Base-by-base conservation (phyloP, 2,888 invertebrate genomes). In the Luffia ferchaultella region DNA sequence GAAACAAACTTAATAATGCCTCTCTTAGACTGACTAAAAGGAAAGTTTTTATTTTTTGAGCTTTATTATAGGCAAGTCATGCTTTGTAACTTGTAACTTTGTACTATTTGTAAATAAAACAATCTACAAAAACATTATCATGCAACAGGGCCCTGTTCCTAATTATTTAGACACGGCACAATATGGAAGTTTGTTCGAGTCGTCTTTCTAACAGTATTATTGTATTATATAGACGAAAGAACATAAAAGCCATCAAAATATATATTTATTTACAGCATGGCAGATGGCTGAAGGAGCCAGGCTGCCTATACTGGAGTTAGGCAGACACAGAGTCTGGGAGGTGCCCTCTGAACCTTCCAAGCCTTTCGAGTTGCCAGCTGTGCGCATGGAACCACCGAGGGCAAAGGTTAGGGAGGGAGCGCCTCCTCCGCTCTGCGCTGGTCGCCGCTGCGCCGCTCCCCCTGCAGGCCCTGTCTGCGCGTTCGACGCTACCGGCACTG, bases 391-490 rank as follows among this genome's bases (percentile, higher is more conserved):
- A 57, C 52, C 70, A 52, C 59, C 64, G 50, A 58, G 70, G 42
- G 66, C 65, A 15, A 62, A 70, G 20, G 79, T 80, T 45, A 57
- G 75, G 41, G 82, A 82, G 56, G 79, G 78, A 1, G 75, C 77
- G 9, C 80, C 80, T 1, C 79, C 80, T 1, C 77, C 76, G 0
- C 79, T 79, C 0, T 68, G 83, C 15, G 77, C 85, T 58, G 73
- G 80, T 48, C 76, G 75, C 1, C 57, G 70, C 18, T 82, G 82
- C 56, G 69, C 60, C 1, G 61, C 76, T 1, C 73, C 84, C 1
- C 76, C 79, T 1, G 70, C 78, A 0, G 86, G 86, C 0, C 87
- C 87, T 0, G 85, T 87, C 2, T 87, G 87, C 60, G 87, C 85
- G 0, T 86, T 87, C 53, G 87, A 87, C 57, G 87, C 85, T 1